Evolutionary conservation across 2,113 vertebrate genomes (phyloP).

Genomic region (Galemys pyrenaicus): DNA sequence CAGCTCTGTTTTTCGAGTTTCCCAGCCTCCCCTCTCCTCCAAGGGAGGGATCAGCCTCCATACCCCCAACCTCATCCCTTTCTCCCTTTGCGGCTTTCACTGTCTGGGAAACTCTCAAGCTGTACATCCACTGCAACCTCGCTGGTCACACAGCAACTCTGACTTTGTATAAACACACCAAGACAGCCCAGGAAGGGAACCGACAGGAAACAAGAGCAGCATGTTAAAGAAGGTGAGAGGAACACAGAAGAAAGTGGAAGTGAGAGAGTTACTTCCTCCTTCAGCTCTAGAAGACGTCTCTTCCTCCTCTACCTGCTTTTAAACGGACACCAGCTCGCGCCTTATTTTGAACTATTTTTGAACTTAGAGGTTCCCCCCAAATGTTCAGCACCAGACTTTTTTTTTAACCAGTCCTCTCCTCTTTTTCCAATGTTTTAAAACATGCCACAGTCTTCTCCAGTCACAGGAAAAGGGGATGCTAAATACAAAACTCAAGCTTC

Average conservation of each 20-base stretch:
- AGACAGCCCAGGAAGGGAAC: neutral
- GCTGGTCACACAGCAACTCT: neutral
- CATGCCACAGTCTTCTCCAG: neutral
- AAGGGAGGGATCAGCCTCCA: neutral
- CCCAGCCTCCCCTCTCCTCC: neutral
- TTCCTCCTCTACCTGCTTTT: neutral
- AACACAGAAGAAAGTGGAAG: neutral
- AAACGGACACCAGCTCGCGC: neutral
- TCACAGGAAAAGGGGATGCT: conserved; percentile 48
- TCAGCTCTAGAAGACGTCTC: neutral
- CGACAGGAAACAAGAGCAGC: neutral
- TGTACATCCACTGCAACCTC: neutral
- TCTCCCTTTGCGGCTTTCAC: too few relatives aligned
- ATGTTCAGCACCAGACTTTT: neutral
- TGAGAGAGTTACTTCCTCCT: neutral
- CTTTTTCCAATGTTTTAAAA: conserved; percentile 48
- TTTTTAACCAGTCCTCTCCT: neutral
- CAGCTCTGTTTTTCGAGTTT: neutral
- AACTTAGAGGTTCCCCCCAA: neutral
- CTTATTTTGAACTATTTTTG: neutral
- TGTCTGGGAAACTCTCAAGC: neutral
- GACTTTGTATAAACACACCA: neutral
- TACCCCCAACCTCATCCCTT: neutral
- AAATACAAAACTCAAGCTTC: conserved; percentile 54
- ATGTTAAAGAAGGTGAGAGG: neutral